These are phyloP conservation scores for Galeopsomyia nigrocyanea DNA, from an alignment of 2,888 invertebrate genomes.

Conservation along the genomic window DNA sequence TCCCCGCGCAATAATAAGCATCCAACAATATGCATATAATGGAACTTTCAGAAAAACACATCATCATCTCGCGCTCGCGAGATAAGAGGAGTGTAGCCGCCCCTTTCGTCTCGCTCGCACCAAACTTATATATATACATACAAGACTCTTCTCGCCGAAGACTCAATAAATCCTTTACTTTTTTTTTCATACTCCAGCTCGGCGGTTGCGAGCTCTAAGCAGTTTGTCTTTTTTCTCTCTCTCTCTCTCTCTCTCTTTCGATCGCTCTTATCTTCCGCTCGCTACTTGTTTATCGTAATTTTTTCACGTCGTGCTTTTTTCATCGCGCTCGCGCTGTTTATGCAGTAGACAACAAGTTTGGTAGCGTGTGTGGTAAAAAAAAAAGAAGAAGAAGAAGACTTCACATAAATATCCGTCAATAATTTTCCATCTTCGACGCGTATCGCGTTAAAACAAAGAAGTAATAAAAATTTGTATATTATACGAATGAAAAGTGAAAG, in stretches of 20 bases:
- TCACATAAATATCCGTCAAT: too few species aligned
- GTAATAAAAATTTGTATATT: too few species aligned
- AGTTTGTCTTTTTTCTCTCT: not conserved
- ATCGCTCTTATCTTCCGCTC: not conserved
- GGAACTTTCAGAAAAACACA: too few species aligned
- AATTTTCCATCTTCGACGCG: too few species aligned
- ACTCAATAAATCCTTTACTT: slow-evolving; percentile 33
- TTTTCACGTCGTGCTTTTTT: slow-evolving; percentile 18
- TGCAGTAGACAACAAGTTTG: too few species aligned
- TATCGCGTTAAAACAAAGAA: too few species aligned
- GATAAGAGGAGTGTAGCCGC: slow-evolving; percentile 24
- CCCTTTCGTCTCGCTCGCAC: slow-evolving; percentile 8
- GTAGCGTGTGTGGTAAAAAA: slow-evolving; percentile 3
- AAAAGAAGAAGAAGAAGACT: slow-evolving; percentile 13
- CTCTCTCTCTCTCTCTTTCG: not conserved
- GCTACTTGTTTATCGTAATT: slow-evolving; percentile 9
- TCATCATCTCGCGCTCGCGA: not conserved
- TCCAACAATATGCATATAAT: too few species aligned
- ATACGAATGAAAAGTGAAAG: too few species aligned
- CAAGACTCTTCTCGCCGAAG: not conserved
- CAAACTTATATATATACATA: too few species aligned
- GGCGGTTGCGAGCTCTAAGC: too few species aligned
- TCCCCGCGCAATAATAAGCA: slow-evolving; percentile 1
- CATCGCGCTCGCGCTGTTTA: slow-evolving; percentile 2
- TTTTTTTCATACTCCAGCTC: slow-evolving; percentile 12